Base-by-base conservation (phyloP, 2,113 vertebrate genomes). In the Macrotus californicus region DNA sequence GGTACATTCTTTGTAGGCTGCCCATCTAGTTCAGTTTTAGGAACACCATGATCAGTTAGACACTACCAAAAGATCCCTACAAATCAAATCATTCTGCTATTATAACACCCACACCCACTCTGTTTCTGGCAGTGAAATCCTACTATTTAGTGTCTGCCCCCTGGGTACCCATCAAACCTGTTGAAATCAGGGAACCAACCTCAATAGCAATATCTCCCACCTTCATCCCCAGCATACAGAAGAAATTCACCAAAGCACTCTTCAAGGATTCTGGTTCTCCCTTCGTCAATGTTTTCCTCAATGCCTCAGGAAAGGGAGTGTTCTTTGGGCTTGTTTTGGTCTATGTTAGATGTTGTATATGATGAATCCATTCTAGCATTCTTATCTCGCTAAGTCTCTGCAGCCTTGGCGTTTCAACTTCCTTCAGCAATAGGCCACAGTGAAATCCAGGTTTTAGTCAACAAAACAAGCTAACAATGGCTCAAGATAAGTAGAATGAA, bases 1-100 rank as follows among this genome's bases (percentile, higher is more conserved):
- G 69, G 52, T 29, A 88, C 5, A 10, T 91, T 6, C 16, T 76
- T 66, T 26, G 9, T n/a, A 86, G 67, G 64, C 22, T 56, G 5
- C 13, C n/a, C 61, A 46, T 90, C 76, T 70, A 75, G 67, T 95
- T 92, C 22, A 83, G 12, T 87, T 95, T 92, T 95, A 73, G 69
- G 59, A 77, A 66, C 1, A n/a, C 3, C 1, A 2, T 73, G 22
- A 50, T 70, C 54, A 39, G 14, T 82, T 66, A 82, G 19, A 52
- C 22, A 69, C 31, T 52, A 86, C 26, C n/a, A 26, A 77, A 89
- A 79, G 34, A 64, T 19, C 15, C 22, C 52, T 54, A 41, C 8
- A 67, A 77, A 46, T 89, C 13, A 89, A 41, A 46, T 50, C 54
- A 73, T 64, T 86, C 89, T 50, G 12, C 31, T 80, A 2, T 82